Evolutionary conservation across 2,113 vertebrate species (phyloP).

Genomic region (Gadus chalcogrammus): DNA sequence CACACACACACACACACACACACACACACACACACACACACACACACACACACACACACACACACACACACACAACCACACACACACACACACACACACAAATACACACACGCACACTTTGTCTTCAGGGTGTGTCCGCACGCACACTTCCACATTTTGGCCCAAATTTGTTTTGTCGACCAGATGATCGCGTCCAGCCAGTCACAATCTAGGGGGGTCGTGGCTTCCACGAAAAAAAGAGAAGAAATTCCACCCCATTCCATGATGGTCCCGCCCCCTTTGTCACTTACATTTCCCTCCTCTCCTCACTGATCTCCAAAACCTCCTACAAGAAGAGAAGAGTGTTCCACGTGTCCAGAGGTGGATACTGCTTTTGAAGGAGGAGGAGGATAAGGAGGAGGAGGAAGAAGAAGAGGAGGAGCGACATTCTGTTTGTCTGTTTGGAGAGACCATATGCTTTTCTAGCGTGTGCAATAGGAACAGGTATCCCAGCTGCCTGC

Average conservation of each 20-base stretch:
- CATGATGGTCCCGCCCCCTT: neutral
- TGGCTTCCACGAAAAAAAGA: slow-evolving; percentile 4
- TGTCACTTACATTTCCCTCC: slow-evolving; percentile 14
- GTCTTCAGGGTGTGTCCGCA: slow-evolving; percentile 52
- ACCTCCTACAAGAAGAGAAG: slow-evolving; percentile 52
- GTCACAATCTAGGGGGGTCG: slow-evolving; percentile 60
- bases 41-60: neutral
- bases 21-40: slow-evolving; percentile 21
- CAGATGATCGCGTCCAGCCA: slow-evolving; percentile 52
- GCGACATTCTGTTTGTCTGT: neutral
- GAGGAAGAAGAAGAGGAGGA: slow-evolving; percentile 8
- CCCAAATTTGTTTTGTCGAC: slow-evolving; percentile 29
- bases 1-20: slow-evolving; percentile 31
- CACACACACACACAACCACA: too few relatives aligned
- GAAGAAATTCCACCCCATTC: slow-evolving; percentile 35
- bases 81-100: too few relatives aligned
- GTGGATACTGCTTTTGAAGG: slow-evolving; percentile 38
- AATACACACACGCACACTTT: neutral
- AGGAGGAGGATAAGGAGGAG: slow-evolving; percentile 5
- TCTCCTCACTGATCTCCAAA: slow-evolving; percentile 28
- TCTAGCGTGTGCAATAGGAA: neutral
- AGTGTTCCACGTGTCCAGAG: slow-evolving; percentile 71
- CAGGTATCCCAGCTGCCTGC: neutral
- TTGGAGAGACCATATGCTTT: too few relatives aligned
- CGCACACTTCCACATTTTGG: slow-evolving; percentile 15